A percentile compares a stretch with the other conserved stretches of the same genome.
Conservation (phyloP, 2,113 vertebrate species). For the Gulo gulo region DNA sequence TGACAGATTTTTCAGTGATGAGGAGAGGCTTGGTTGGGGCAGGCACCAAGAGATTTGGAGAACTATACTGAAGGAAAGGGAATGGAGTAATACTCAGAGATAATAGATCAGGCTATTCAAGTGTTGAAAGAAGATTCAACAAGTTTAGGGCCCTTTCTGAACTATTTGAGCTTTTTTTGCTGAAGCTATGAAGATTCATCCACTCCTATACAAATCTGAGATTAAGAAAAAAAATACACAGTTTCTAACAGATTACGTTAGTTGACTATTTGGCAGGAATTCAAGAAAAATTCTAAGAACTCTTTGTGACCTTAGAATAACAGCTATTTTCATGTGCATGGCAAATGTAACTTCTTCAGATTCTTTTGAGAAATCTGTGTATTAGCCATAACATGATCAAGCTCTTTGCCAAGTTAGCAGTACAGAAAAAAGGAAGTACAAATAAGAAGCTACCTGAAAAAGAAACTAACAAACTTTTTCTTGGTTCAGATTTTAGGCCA, state of each 20-base stretch:
- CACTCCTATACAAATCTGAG: not conserved
- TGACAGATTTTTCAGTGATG: not conserved
- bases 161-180: not conserved
- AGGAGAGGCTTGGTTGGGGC: not conserved
- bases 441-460: conserved; percentile 18
- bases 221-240: not conserved
- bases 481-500: conserved; percentile 29
- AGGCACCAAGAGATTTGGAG: not conserved
- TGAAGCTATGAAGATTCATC: conserved; percentile 24
- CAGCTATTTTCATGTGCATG: conserved; percentile 1
- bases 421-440: not conserved
- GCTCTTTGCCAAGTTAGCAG: conserved; percentile 24
- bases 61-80: not conserved
- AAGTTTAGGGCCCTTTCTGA: not conserved
- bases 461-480: not conserved
- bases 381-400: conserved; percentile 28
- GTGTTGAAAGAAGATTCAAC: not conserved
- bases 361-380: conserved; percentile 46
- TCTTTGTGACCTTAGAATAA: conserved; percentile 42
- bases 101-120: not conserved
- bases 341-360: conserved; percentile 44
- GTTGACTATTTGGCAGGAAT: conserved; percentile 39
- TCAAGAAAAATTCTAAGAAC: conserved; percentile 55
- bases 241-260: conserved; percentile 47
- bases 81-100: not conserved